A percentile compares a stretch with the other conserved stretches of the same genome.
Evolutionary conservation across 2,888 invertebrate genomes (phyloP).

Genomic region (Eulithis testata): DNA sequence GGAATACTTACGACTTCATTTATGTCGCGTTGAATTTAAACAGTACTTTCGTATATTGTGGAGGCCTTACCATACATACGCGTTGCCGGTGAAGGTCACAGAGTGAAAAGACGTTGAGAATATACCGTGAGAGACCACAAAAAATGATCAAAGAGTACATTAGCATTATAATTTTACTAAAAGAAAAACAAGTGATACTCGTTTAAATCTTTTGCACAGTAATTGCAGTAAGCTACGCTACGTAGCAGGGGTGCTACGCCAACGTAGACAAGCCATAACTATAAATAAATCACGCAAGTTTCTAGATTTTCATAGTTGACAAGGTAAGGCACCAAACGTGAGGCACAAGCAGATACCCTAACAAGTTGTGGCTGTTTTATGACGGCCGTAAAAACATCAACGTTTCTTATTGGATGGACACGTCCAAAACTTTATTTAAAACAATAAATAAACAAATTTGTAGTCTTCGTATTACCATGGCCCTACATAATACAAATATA

Average conservation of each 20-base stretch:
- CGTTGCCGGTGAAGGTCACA: too few relatives aligned
- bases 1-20: background rate
- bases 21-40: background rate
- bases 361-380: background rate
- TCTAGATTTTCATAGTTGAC: constrained; percentile 1
- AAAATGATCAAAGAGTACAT: too few relatives aligned
- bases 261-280: background rate
- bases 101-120: too few relatives aligned
- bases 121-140: too few relatives aligned
- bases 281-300: background rate
- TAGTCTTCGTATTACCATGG: too few relatives aligned
- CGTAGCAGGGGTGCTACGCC: constrained; percentile 17
- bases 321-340: constrained; percentile 12
- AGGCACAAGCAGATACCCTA: constrained; percentile 32
- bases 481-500: too few relatives aligned
- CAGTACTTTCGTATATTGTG: background rate
- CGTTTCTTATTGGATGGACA: too few relatives aligned
- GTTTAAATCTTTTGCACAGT: constrained; percentile 14
- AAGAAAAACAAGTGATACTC: background rate
- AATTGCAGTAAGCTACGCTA: background rate
- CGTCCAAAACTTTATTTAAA: too few relatives aligned
- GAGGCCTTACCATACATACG: too few relatives aligned
- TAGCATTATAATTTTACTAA: too few relatives aligned
- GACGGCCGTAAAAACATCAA: background rate
- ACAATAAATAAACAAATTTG: too few relatives aligned